Conservation (phyloP, 2,113 vertebrate genomes). For the Tragulus kanchil region DNA sequence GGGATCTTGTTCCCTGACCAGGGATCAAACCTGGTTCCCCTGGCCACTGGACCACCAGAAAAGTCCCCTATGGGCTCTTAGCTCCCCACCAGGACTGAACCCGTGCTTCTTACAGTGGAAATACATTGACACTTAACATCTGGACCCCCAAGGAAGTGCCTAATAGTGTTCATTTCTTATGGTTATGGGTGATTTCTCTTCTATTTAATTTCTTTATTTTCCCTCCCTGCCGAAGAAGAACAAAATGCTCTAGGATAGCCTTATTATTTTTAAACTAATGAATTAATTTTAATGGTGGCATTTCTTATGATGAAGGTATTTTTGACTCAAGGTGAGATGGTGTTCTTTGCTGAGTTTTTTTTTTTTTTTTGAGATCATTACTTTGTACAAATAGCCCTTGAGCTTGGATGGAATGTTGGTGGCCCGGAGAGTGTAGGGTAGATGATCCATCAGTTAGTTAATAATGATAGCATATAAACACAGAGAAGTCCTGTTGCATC, state of each 20-base stretch:
- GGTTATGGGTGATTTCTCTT: neutral
- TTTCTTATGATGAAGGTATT: neutral
- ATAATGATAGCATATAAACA: neutral
- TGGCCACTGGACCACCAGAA: neutral
- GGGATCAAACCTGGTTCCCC: neutral
- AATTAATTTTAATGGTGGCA: neutral
- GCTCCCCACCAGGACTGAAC: neutral
- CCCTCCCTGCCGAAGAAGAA: neutral
- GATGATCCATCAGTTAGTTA: neutral
- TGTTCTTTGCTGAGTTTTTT: neutral
- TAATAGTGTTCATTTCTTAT: neutral
- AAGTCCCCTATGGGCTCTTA: neutral
- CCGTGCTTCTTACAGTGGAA: neutral
- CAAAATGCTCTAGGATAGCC: neutral
- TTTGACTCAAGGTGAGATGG: neutral
- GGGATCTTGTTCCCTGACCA: neutral
- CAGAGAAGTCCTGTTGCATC: neutral
- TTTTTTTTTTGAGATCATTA: neutral
- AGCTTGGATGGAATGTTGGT: neutral
- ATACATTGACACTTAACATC: neutral
- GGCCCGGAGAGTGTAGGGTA: neutral
- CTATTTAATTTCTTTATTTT: slow-evolving; percentile 16
- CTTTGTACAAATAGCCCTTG: neutral
- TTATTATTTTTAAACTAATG: neutral
- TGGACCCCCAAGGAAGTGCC: neutral